Percentiles rank a stretch among this genome's conserved stretches.
These are phyloP conservation scores for Andrena bucephala DNA, from an alignment of 2,888 invertebrate species.

Conservation along the genomic window DNA sequence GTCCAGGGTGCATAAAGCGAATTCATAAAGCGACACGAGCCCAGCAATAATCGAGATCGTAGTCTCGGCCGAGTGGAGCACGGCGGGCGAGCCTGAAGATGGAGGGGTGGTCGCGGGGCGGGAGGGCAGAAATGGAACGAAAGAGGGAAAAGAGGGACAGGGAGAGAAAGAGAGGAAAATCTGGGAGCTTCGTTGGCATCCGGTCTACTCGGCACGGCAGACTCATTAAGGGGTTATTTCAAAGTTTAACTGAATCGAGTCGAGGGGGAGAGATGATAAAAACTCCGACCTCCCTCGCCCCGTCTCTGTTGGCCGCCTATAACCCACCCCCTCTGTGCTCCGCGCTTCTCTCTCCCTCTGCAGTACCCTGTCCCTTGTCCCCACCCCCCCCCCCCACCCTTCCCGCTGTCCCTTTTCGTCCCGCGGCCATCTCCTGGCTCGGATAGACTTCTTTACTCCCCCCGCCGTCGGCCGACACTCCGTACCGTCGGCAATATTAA, in stretches of 20 bases:
- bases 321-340: conserved; percentile 21
- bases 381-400: neutral
- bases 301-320: conserved; percentile 30
- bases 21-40: conserved; percentile 70
- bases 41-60: conserved; percentile 69
- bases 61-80: conserved; percentile 58
- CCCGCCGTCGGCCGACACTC: conserved; percentile 56
- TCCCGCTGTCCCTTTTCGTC: conserved; percentile 23
- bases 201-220: conserved; percentile 76
- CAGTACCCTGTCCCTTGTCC: conserved; percentile 2
- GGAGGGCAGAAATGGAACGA: conserved; percentile 52
- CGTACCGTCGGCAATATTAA: conserved; percentile 76
- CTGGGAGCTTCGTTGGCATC: conserved; percentile 74
- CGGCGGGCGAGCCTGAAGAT: conserved; percentile 17
- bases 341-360: conserved; percentile 5
- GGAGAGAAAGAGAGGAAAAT: conserved; percentile 66
- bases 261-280: conserved; percentile 75
- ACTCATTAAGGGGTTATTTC: conserved; percentile 83
- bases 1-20: conserved; percentile 70
- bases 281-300: conserved; percentile 66
- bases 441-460: conserved; percentile 63
- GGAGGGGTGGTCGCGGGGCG: neutral
- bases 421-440: conserved; percentile 47
- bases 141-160: conserved; percentile 44
- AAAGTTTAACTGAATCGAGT: conserved; percentile 82